phyloP scores from a whole-genome alignment of 92 coral and sea anemone genomes.

The Palythoa grandis region DNA sequence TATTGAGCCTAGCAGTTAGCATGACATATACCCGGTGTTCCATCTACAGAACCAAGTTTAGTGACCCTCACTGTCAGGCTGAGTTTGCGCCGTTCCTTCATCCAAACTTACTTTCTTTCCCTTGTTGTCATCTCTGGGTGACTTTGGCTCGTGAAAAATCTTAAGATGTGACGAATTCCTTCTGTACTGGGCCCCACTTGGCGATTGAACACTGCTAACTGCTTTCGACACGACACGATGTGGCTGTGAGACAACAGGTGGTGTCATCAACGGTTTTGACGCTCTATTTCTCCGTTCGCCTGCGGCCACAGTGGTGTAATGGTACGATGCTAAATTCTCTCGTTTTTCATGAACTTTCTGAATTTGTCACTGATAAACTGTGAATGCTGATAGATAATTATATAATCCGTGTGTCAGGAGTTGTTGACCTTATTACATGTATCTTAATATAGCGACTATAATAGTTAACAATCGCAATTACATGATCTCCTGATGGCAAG shows the following conservation, averaged over 20 bases:
- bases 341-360: too few relatives aligned
- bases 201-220: background rate
- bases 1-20: too few relatives aligned
- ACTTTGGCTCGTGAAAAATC: too few relatives aligned
- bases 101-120: background rate
- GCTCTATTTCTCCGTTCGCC: constrained; percentile 43
- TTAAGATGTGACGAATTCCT: too few relatives aligned
- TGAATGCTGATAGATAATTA: constrained; percentile 35
- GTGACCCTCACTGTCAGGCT: background rate
- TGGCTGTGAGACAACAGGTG: constrained; percentile 27
- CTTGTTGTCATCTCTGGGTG: background rate
- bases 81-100: background rate
- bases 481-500: constrained; percentile 62
- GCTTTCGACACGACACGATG: constrained; percentile 22
- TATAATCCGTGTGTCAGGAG: constrained; percentile 61
- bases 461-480: constrained; percentile 52
- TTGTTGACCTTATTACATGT: constrained; percentile 57
- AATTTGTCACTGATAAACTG: constrained; percentile 50
- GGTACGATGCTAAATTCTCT: too few relatives aligned
- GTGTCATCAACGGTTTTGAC: constrained; percentile 23
- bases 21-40: too few relatives aligned
- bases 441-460: too few relatives aligned
- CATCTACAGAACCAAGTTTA: too few relatives aligned
- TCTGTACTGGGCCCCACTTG: too few relatives aligned
- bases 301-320: too few relatives aligned